phyloP scores from a whole-genome alignment of 2,113 vertebrate genomes.

The Ceyx cyanopectus region DNA sequence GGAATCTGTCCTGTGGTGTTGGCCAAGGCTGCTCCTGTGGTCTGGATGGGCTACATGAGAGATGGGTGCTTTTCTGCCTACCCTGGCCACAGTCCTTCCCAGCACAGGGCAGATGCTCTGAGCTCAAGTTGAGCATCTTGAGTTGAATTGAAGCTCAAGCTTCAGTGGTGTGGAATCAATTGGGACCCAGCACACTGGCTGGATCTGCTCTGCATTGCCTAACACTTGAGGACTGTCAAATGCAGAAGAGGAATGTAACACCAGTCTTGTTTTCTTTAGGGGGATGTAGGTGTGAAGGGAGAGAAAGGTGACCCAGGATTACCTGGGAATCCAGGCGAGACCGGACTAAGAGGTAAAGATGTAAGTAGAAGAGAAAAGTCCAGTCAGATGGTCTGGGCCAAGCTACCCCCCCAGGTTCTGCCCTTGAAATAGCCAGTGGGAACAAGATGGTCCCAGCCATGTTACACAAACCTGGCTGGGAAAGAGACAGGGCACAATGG shows the following conservation, averaged over 20 bases:
- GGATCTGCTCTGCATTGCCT: accelerated
- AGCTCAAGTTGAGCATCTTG: neutral
- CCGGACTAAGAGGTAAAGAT: slow-evolving; percentile 93
- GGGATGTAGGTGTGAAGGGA: slow-evolving; percentile 81
- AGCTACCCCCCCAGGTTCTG: neutral
- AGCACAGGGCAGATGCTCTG: too few relatives aligned
- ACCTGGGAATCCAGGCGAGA: slow-evolving; percentile 79
- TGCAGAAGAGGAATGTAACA: neutral
- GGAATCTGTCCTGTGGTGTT: neutral
- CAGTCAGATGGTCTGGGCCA: neutral
- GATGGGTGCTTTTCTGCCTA: neutral
- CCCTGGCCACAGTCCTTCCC: too few relatives aligned
- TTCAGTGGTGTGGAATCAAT: neutral
- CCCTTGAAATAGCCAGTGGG: neutral
- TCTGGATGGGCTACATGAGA: neutral
- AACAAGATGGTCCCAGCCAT: neutral
- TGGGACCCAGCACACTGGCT: neutral
- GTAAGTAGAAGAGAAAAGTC: slow-evolving; percentile 84
- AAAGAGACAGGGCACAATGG: neutral
- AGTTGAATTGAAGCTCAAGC: neutral
- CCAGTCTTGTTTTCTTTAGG: slow-evolving; percentile 67
- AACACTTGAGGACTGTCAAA: neutral
- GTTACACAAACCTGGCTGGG: neutral
- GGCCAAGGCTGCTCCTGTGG: accelerated
- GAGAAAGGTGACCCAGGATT: slow-evolving; percentile 79